A percentile compares a stretch with the other conserved stretches of the same genome.
These are phyloP conservation scores for Ophthalmolycus amberensis DNA, from an alignment of 2,113 vertebrate species.

Conservation along the genomic window DNA sequence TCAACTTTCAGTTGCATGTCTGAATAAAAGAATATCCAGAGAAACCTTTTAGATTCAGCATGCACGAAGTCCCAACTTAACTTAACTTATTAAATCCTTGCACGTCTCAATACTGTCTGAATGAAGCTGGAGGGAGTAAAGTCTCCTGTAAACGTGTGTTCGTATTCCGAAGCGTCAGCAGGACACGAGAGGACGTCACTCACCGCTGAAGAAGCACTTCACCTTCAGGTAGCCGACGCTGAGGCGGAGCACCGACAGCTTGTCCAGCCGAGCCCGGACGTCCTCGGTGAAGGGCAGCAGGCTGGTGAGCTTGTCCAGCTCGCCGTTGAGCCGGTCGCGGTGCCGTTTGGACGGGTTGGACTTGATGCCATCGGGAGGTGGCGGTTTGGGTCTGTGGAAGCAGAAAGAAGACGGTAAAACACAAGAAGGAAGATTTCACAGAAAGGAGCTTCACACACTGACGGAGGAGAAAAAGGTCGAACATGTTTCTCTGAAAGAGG, in stretches of 20 bases:
- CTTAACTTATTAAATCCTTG: too few relatives aligned
- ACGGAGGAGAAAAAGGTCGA: too few relatives aligned
- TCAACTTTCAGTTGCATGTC: background rate
- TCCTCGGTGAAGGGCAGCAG: constrained; percentile 88
- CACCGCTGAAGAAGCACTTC: constrained; percentile 87
- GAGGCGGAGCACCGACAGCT: constrained; percentile 87
- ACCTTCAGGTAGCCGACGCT: constrained; percentile 88
- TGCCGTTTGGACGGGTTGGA: constrained; percentile 90
- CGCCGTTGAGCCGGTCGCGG: constrained; percentile 85
- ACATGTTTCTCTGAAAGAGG: background rate
- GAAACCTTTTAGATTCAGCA: background rate
- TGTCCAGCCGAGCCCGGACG: constrained; percentile 84
- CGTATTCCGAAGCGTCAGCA: too few relatives aligned
- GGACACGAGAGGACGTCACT: constrained; percentile 46
- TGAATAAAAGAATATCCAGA: background rate
- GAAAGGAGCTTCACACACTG: too few relatives aligned
- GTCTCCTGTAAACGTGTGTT: too few relatives aligned
- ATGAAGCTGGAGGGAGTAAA: background rate
- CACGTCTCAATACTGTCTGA: background rate
- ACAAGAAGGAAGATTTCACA: too few relatives aligned
- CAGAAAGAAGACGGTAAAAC: background rate
- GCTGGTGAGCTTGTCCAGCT: constrained; percentile 85
- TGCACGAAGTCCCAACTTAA: too few relatives aligned
- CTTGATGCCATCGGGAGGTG: constrained; percentile 77
- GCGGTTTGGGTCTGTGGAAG: constrained; percentile 78